Conservation (phyloP, 2,888 invertebrate species). For the Drosophila nr. medialis region DNA sequence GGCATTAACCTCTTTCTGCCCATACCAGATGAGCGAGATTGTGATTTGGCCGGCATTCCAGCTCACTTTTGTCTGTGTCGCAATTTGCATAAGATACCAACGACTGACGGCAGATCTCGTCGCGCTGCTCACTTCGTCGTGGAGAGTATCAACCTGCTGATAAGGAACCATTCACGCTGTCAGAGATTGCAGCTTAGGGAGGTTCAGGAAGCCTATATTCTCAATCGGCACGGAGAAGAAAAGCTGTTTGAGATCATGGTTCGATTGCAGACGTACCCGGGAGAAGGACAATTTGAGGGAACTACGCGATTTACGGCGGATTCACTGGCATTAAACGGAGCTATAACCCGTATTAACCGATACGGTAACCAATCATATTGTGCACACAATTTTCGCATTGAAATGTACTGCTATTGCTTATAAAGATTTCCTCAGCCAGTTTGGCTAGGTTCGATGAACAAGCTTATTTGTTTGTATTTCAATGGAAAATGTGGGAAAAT, state of each 20-base stretch:
- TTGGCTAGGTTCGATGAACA: neutral
- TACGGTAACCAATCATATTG: constrained; percentile 51
- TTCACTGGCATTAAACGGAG: constrained; percentile 35
- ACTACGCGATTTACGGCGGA: constrained; percentile 7
- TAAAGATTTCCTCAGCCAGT: neutral
- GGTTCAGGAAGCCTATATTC: constrained; percentile 31
- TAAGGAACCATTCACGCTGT: constrained; percentile 11
- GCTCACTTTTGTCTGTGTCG: constrained; percentile 95
- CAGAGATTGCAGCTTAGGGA: constrained; percentile 15
- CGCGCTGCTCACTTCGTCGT: constrained; percentile 53
- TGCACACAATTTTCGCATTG: constrained; percentile 31
- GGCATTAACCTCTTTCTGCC: constrained; percentile 91
- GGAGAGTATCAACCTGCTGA: constrained; percentile 36
- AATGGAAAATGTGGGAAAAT: neutral
- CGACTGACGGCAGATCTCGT: constrained; percentile 8
- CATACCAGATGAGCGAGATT: constrained; percentile 89
- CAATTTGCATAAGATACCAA: constrained; percentile 14
- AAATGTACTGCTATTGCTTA: constrained; percentile 56
- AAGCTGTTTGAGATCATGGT: constrained; percentile 33
- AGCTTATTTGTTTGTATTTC: neutral
- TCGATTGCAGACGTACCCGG: constrained; percentile 44
- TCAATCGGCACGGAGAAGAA: neutral
- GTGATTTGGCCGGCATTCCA: constrained; percentile 90
- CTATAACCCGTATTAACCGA: constrained; percentile 42
- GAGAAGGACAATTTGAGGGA: constrained; percentile 49